Evolutionary conservation across 2,888 invertebrate species (phyloP), one percentile per base, ranked within the genome.

Genomic region (Bruchidius siliquastri): DNA sequence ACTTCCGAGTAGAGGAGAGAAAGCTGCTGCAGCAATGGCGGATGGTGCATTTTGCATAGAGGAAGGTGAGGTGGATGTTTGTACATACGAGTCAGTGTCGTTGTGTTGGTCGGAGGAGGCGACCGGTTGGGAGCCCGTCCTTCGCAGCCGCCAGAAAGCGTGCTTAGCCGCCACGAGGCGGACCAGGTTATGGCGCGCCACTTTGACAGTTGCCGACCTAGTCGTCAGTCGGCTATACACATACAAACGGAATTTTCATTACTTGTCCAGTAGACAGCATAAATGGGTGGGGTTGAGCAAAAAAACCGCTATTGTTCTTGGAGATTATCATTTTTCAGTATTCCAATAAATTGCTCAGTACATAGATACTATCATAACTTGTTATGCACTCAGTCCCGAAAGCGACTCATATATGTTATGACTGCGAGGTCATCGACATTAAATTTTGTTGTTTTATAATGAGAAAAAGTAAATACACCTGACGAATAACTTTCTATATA

Each of bases 131-230:
- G 86, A 86, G 75, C 86, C 86, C 76, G 86, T 82, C 74, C 87
- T 84, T 84, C 91, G 88, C 85, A 91, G 88, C 84, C 91, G 90
- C 91, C 91, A 91, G 89, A 91, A 90, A 89, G 91, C 91, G 88
- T 91, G 90, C 87, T 91, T 90, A 82, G 91, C 91, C 87, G 91
- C 91, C 89, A 91, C 91, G 85, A 91, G 90, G 87, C 91, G 90
- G 86, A 90, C 91, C 87, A 91, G 89, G 82, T 90, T 90, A 90
- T 91, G 90, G 82, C 90, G 90, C 89, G 91, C 91, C 91, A 91
- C 90, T 83, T 86, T 87, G 86, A 84, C 81, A 82, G 81, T 79
- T 80, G 80, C 49, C 82, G 80, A 71, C 67, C 68, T 71, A 73
- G 72, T 72, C 72, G 72, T 72, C 72, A 30, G 1, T 8, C 49